Evolutionary conservation across 2,113 vertebrate species (phyloP).

Genomic region (Zosterops pallidus): DNA sequence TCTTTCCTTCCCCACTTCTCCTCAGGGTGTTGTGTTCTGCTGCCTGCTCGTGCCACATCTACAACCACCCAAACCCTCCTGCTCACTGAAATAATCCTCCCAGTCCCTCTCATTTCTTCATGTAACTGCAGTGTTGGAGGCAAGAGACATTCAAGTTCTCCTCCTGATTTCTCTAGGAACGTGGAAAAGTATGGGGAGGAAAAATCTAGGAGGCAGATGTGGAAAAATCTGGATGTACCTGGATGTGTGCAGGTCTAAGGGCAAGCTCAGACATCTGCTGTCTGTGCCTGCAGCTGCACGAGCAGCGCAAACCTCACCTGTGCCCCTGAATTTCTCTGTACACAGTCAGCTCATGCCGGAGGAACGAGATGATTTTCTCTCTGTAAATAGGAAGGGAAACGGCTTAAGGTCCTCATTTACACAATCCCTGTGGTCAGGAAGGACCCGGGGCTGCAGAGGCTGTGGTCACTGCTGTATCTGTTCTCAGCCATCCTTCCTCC

Average conservation of each 20-base stretch:
- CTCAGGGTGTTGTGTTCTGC: slow-evolving; percentile 15
- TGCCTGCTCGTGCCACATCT: not conserved
- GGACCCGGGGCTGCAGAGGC: not conserved
- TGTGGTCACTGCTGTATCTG: not conserved
- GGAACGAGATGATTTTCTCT: not conserved
- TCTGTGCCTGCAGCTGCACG: not conserved
- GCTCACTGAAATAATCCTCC: not conserved
- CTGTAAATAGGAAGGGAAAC: not conserved
- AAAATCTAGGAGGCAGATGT: not conserved
- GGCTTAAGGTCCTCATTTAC: not conserved
- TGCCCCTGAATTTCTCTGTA: not conserved
- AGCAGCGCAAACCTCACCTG: not conserved
- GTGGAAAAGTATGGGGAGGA: not conserved
- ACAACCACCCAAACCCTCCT: not conserved
- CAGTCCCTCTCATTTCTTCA: not conserved
- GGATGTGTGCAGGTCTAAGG: not conserved
- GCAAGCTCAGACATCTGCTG: not conserved
- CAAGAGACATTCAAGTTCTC: not conserved
- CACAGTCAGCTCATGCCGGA: not conserved
- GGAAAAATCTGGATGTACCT: not conserved
- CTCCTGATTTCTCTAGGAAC: not conserved
- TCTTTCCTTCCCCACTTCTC: not conserved
- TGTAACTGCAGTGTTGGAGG: not conserved
- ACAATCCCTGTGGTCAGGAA: not conserved
- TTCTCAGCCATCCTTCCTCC: not conserved